Evolutionary conservation across 2,888 invertebrate species (phyloP), one percentile per base, ranked within the genome.

Genomic region (Drosophila kanekoi): DNA sequence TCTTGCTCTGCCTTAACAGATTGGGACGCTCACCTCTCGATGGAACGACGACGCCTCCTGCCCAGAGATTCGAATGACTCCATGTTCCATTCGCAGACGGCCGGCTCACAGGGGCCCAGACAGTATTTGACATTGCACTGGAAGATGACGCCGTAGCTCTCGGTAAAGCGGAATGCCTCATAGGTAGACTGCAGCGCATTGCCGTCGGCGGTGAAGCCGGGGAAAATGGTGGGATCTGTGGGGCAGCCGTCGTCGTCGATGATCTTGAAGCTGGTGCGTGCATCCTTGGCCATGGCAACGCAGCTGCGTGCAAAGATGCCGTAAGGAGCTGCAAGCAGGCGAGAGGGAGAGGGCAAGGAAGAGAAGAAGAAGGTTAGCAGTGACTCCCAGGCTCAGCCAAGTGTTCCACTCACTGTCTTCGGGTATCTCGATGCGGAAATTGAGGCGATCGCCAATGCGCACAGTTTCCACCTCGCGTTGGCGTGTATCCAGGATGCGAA

Each of bases 81-180:
- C 90, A 96, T 95, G 79, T 97, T 97, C 96, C 96, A 97, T 93
- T 97, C 97, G 91, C 97, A 97, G 52, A 97, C 96, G 75, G 97
- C 97, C 87, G 98, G 97, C 91, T 98, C 97, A 90, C 98, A 98
- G 79, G 97, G 97, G 90, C 98, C 98, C 72, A 98, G 94, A 90
- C 98, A 98, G 92, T 98, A 98, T 91, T 98, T 98, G 85, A 98
- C 98, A 92, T 98, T 98, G 92, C 98, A 98, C 92, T 98, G 98
- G 95, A 98, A 98, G 92, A 98, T 98, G 70, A 98, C 98, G 52
- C 98, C 98, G 87, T 98, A 98, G 11, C 98, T 98, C 92, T 98
- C 98, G 0, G 98, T 98, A 92, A 98, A 98, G 90, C 98, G 94
- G 94, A 98, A 98, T 0, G 98, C 98, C 93, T 98, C 98, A 90